Base-by-base conservation (phyloP, 2,113 vertebrate species). In the Platichthys flesus region DNA sequence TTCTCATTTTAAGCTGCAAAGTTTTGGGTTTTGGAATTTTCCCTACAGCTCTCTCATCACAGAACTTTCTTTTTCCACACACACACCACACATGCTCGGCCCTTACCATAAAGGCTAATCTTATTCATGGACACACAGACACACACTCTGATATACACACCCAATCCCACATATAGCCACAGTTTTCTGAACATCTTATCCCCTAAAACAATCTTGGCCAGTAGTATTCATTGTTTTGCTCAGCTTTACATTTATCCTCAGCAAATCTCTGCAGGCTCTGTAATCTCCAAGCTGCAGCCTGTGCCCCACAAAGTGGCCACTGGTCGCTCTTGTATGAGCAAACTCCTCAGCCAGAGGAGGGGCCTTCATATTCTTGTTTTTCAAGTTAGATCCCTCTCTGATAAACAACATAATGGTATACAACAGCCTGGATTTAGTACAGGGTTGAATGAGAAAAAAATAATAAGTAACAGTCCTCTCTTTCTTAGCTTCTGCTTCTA, bases 181-280 rank as follows among this genome's bases (percentile, higher is more conserved):
- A 70, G 73, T 52, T 83, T 80, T 81, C 70, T 78, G 73, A 78
- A 73, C 75, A 74, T 89, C 78, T 89, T 89, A 90, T 93, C 89
- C 85, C 37, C 72, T 85, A 84, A 82, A 87, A 88, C 83, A 89
- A 90, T 92, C 89, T 90, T 88, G 76, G 86, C 79, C 74, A 67
- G 62, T 58, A 16, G 57, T 74, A 65, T 82, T 88, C 85, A 88
- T 92, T 92, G 88, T 93, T 93, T 67, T 68, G 79, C 78, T 83
- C 77, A 67, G 88, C 67, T 90, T 90, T 91, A 82, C 74, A 84
- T 90, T 90, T 78, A 87, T 91, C 77, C 70, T 26, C 79, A 56
- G 76, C 23, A 89, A 90, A 85, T 90, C 88, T 89, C 71, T 8
- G 42, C 81, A 35, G 78, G 74, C 70, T 75, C 47, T 66, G 74